Evolutionary conservation across 2,888 invertebrate species (phyloP).

Genomic region (Spicauda simplicius): DNA sequence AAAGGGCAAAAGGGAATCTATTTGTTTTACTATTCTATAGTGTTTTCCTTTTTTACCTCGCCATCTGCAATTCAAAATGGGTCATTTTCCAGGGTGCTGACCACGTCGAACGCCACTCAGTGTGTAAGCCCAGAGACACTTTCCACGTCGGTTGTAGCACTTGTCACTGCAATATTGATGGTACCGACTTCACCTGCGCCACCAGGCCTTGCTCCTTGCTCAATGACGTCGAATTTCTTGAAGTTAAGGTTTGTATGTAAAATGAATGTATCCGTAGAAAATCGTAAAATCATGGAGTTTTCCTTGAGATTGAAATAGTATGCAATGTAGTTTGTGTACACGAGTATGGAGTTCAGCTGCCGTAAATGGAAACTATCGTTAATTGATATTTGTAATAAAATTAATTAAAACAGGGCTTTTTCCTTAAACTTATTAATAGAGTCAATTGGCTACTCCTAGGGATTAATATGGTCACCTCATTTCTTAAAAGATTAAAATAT

Average conservation of each 20-base stretch:
- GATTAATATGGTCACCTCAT: not conserved
- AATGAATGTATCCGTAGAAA: not conserved
- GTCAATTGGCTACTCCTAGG: no score
- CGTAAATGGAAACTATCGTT: no score
- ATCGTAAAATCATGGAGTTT: not conserved
- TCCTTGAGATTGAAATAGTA: no score
- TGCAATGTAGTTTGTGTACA: no score
- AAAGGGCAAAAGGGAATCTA: no score
- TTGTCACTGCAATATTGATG: conserved; percentile 71
- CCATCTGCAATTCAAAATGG: not conserved
- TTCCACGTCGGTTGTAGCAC: conserved; percentile 77
- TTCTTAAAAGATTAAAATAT: no score
- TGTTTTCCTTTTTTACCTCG: not conserved
- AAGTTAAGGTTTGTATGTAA: conserved; percentile 59
- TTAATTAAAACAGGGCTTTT: no score
- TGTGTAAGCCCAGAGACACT: conserved; percentile 67
- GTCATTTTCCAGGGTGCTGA: conserved; percentile 59
- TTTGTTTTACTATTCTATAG: not conserved
- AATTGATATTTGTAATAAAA: no score
- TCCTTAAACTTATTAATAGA: no score
- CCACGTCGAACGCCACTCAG: conserved; percentile 67
- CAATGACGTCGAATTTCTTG: conserved; percentile 73
- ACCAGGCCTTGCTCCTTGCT: conserved; percentile 76
- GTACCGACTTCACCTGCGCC: conserved; percentile 73
- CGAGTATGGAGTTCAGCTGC: no score